phyloP scores from a whole-genome alignment of 2,113 vertebrate genomes.

The Psittacara wagleri region DNA sequence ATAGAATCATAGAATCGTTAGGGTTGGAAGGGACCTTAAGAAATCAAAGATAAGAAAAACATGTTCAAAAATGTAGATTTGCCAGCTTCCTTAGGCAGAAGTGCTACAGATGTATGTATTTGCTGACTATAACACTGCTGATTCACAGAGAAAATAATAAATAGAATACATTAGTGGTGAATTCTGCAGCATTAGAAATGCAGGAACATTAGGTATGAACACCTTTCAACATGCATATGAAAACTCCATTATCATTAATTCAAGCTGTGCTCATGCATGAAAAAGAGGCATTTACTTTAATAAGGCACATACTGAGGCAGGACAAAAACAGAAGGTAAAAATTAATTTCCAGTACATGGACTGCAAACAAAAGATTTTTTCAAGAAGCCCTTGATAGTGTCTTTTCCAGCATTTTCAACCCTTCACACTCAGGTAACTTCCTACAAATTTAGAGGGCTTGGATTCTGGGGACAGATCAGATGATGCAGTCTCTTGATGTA shows the following conservation, averaged over 20 bases:
- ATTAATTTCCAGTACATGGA: not conserved
- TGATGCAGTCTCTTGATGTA: rapidly evolving
- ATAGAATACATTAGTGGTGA: not conserved
- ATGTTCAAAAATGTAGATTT: not conserved
- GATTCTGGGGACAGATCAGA: not conserved
- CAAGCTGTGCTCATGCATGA: not conserved
- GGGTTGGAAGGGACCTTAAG: not conserved
- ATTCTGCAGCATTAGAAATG: not conserved
- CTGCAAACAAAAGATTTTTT: not conserved
- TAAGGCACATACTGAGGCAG: not conserved
- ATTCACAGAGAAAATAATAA: not conserved
- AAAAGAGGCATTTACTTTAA: not conserved
- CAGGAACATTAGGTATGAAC: not conserved
- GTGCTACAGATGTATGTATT: not conserved
- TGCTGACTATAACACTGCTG: not conserved
- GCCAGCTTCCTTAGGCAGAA: not conserved
- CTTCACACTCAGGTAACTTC: not conserved
- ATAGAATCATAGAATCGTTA: not conserved
- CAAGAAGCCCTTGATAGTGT: not conserved
- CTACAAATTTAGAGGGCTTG: not conserved
- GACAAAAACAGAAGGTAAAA: not conserved
- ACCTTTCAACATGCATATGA: not conserved
- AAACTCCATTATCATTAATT: not conserved
- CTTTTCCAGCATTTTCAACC: not conserved
- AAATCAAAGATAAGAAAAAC: not conserved